Evolutionary conservation across 1,140 invertebrate genomes (phyloP).

Genomic region (Archivesica marissinica): DNA sequence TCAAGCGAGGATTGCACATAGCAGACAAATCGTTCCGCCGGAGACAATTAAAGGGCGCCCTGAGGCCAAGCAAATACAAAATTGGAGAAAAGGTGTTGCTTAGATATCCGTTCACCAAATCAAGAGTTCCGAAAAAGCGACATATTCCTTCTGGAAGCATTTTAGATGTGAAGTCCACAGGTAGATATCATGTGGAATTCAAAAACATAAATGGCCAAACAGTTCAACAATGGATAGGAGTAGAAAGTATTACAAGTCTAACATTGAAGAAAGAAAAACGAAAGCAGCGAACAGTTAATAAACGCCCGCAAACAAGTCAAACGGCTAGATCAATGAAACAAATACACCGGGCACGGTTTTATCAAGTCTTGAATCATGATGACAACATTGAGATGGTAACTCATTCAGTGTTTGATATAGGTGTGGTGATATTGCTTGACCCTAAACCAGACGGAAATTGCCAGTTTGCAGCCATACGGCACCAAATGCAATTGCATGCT

Average conservation of each 20-base stretch:
- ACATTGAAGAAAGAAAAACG: not conserved
- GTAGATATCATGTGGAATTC: not conserved
- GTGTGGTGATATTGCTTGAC: not conserved
- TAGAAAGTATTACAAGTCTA: not conserved
- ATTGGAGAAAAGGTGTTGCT: constrained; percentile 9
- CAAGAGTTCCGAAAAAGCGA: not conserved
- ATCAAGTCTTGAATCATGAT: constrained; percentile 6
- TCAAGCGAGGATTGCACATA: no score
- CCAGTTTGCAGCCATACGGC: constrained; percentile 10
- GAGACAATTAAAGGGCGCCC: not conserved
- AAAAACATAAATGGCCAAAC: not conserved
- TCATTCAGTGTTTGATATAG: not conserved
- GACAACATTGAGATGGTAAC: constrained; percentile 4
- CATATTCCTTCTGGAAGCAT: not conserved
- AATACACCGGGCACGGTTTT: not conserved
- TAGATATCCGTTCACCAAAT: not conserved
- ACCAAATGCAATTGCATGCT: not conserved
- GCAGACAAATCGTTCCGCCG: not conserved
- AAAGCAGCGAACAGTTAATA: not conserved
- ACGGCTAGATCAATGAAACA: not conserved
- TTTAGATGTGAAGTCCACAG: not conserved
- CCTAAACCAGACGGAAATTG: not conserved
- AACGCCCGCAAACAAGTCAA: not conserved
- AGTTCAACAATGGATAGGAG: not conserved
- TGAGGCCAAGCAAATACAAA: not conserved